Evolutionary conservation across 2,888 invertebrate species (phyloP).

Genomic region (Scaptomyza tumidula): DNA sequence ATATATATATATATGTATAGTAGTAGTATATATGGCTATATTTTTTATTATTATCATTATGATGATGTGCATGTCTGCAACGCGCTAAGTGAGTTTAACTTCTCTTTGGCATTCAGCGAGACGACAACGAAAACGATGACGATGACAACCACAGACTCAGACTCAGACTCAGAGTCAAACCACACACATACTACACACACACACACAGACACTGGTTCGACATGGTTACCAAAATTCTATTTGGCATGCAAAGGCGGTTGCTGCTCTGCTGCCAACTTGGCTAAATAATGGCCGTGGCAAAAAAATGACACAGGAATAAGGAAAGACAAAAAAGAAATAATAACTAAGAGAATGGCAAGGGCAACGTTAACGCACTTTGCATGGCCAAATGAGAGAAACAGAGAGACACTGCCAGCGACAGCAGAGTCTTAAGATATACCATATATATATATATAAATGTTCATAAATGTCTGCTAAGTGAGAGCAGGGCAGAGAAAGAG

Average conservation of each 20-base stretch:
- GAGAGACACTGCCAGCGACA: constrained; percentile 12
- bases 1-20: too few species aligned
- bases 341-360: constrained; percentile 8
- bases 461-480: constrained; percentile 40
- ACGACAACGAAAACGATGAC: constrained; percentile 13
- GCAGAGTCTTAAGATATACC: constrained; percentile 1
- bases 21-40: constrained; percentile 7
- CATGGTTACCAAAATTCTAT: constrained; percentile 48
- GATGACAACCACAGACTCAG: constrained; percentile 21
- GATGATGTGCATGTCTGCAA: constrained; percentile 41
- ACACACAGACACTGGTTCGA: background rate
- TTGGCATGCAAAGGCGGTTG: constrained; percentile 63
- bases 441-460: background rate
- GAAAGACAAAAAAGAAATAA: background rate
- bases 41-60: constrained; percentile 28
- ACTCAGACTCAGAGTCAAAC: constrained; percentile 10
- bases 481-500: too few species aligned
- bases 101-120: constrained; percentile 28
- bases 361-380: constrained; percentile 24
- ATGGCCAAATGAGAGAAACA: constrained; percentile 31
- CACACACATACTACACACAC: constrained; percentile 3
- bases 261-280: constrained; percentile 18
- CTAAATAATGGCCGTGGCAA: constrained; percentile 31
- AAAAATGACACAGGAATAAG: constrained; percentile 12
- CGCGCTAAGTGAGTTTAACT: constrained; percentile 39